Conservation (phyloP, 1,140 invertebrate genomes). For the Cydia splendana region DNA sequence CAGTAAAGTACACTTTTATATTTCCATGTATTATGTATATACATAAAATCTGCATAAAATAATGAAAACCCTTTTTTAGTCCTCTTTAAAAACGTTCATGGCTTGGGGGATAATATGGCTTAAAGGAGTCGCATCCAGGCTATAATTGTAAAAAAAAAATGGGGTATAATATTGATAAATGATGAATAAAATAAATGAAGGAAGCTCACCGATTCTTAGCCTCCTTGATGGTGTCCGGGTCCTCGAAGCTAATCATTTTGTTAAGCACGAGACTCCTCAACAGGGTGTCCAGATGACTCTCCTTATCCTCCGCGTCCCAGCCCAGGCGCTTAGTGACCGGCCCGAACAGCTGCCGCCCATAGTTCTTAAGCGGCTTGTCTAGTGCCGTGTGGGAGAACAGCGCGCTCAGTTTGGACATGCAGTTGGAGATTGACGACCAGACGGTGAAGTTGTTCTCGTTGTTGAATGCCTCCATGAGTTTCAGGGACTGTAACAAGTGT, state of each 20-base stretch:
- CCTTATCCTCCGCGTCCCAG: constrained; percentile 87
- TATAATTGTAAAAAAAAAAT: too few relatives aligned
- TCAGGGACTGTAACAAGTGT: constrained; percentile 71
- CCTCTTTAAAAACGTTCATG: too few relatives aligned
- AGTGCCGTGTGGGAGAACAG: constrained; percentile 89
- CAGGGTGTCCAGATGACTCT: constrained; percentile 92
- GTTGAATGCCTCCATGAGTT: constrained; percentile 87
- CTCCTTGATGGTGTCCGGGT: constrained; percentile 87
- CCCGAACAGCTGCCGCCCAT: constrained; percentile 84
- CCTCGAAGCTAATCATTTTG: constrained; percentile 89
- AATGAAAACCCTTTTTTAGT: too few relatives aligned
- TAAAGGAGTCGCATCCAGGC: too few relatives aligned
- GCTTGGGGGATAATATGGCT: too few relatives aligned
- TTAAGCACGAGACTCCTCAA: constrained; percentile 91
- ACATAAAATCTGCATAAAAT: too few relatives aligned
- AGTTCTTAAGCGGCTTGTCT: constrained; percentile 87
- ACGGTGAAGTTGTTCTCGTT: constrained; percentile 96
- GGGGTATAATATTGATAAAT: too few relatives aligned
- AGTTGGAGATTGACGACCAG: constrained; percentile 92
- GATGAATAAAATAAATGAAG: background rate
- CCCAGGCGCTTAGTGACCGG: constrained; percentile 87
- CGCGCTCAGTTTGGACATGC: constrained; percentile 86
- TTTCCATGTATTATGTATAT: too few relatives aligned
- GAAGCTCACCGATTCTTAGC: constrained; percentile 78
- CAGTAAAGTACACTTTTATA: too few relatives aligned